Evolutionary conservation across 2,888 invertebrate species (phyloP).

Genomic region (Nysson spinosus): DNA sequence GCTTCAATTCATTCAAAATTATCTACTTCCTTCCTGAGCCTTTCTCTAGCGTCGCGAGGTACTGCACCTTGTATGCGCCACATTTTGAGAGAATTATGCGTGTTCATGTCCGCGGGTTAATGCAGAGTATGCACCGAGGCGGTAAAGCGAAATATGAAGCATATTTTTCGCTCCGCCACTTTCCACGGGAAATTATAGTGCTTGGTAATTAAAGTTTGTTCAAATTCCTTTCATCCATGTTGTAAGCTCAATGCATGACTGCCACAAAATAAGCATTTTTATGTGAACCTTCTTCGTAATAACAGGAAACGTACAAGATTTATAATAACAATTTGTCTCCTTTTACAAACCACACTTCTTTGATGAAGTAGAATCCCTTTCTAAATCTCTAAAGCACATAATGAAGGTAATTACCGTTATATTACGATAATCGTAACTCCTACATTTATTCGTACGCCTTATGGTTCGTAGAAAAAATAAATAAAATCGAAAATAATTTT

Average conservation of each 20-base stretch:
- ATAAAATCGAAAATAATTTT: no score
- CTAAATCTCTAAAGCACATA: no score
- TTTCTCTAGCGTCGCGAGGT: constrained; percentile 47
- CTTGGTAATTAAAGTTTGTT: constrained; percentile 54
- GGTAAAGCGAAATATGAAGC: constrained; percentile 58
- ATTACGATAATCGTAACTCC: no score
- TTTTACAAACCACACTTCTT: no score
- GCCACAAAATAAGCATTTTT: no score
- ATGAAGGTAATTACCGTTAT: no score
- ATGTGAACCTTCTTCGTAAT: no score
- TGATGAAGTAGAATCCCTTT: no score
- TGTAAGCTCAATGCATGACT: no score
- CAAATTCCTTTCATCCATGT: constrained; percentile 41
- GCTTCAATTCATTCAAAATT: constrained; percentile 58
- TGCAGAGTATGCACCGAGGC: constrained; percentile 42
- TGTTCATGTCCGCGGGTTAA: constrained; percentile 57
- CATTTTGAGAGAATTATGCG: constrained; percentile 61
- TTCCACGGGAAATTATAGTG: constrained; percentile 54
- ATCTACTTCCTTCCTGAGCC: constrained; percentile 61
- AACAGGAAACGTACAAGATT: constrained; percentile 40
- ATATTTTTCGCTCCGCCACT: constrained; percentile 61
- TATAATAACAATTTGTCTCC: no score
- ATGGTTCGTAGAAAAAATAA: no score
- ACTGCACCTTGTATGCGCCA: constrained; percentile 55
- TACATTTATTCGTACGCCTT: no score